Evolutionary conservation across 2,113 vertebrate species (phyloP), one percentile per base, ranked within the genome.

Genomic region (Zosterops hypoxanthus): DNA sequence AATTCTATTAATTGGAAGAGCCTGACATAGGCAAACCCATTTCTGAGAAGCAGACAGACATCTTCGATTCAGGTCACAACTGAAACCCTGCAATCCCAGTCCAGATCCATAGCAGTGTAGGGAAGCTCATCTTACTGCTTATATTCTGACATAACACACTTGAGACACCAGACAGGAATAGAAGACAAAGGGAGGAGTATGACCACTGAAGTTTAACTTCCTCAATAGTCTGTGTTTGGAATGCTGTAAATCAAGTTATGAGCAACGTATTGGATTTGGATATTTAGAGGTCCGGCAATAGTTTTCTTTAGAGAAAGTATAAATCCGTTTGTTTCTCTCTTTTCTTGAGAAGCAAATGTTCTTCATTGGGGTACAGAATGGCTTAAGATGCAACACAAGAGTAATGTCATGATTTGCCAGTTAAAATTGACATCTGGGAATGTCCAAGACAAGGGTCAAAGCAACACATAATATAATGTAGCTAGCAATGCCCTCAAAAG

Each of bases 121-220:
- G 69, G 44, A 92, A 50, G 88, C 86, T 91, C 88, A 94, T 50
- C 53, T 61, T 49, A 64, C 66, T 73, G 18, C 76, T 88, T 46
- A 86, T 66, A 92, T 86, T 78, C 89, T 88, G 60, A 90, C 78
- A 96, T 12, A 87, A 95, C 34, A 96, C 95, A 92, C 47, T 60
- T 94, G 94, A 97, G 96, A 98, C 97, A 98, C 96, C 97, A 97
- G 97, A 96, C 80, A 97, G 91, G 75, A 97, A 97, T 75, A 95
- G 96, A 97, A 98, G 95, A 97, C 86, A 97, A 96, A 98, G 96
- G 94, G 92, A 97, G 96, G 94, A 91, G 80, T 96, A 84, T 87
- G 79, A 92, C 82, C 90, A 96, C 88, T 97, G 96, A 94, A 97
- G 88, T 89, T 97, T 96, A 96, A 96, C 76, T 95, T 97, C 72